A percentile compares a stretch with the other conserved stretches of the same genome.
phyloP scores from a whole-genome alignment of 2,113 vertebrate genomes.

The Passer montanus region DNA sequence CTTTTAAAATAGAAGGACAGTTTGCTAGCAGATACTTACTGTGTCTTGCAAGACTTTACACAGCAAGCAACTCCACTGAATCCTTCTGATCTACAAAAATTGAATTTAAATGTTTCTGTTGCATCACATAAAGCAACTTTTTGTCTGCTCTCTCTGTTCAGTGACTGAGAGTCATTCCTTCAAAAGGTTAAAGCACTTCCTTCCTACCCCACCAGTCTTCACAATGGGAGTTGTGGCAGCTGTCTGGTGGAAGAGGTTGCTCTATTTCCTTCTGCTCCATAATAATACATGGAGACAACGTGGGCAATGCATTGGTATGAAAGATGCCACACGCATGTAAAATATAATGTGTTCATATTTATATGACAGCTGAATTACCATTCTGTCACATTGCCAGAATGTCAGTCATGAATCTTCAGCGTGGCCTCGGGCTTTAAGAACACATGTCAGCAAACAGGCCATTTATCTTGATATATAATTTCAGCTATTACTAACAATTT shows the following conservation, averaged over 20 bases:
- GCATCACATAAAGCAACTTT: not conserved
- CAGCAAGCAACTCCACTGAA: not conserved
- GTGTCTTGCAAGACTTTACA: not conserved
- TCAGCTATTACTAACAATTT: not conserved
- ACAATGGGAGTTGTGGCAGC: not conserved
- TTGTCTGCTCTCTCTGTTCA: not conserved
- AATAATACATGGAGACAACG: not conserved
- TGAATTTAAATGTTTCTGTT: not conserved
- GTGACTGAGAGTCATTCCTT: not conserved
- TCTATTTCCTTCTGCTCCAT: not conserved
- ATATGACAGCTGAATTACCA: rapidly evolving
- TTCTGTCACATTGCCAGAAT: not conserved
- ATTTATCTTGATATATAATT: not conserved
- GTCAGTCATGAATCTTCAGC: not conserved
- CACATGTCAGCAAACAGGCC: not conserved
- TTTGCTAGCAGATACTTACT: rapidly evolving
- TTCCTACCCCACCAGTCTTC: not conserved
- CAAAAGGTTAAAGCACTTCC: not conserved
- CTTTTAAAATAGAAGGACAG: not conserved
- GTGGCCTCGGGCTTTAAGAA: not conserved
- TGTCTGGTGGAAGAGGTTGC: not conserved
- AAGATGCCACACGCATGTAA: not conserved
- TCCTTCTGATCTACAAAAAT: not conserved
- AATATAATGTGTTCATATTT: not conserved
- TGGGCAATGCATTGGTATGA: not conserved